Evolutionary conservation across 2,888 invertebrate genomes (phyloP).

Genomic region (Chorisops tibialis): DNA sequence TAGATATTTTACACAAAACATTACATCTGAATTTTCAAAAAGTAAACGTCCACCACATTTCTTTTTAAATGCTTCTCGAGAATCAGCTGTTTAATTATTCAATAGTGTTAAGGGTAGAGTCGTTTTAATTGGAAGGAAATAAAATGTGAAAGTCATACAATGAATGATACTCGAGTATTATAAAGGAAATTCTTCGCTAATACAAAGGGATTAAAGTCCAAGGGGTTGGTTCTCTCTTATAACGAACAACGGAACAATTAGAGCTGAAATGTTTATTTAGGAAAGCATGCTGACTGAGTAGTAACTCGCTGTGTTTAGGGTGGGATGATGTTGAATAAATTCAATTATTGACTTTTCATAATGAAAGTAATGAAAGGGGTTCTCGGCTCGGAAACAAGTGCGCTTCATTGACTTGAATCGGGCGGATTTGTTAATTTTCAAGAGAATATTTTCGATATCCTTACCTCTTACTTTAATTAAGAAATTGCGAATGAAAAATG

Average conservation of each 20-base stretch:
- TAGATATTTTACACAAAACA: too few species aligned
- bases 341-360: slow-evolving; percentile 21
- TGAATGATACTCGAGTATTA: slow-evolving; percentile 23
- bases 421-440: too few species aligned
- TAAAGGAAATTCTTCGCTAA: slow-evolving; percentile 6
- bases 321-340: neutral
- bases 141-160: slow-evolving; percentile 28
- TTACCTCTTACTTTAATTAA: slow-evolving; percentile 9
- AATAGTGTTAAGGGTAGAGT: slow-evolving; percentile 23
- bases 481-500: slow-evolving; percentile 14
- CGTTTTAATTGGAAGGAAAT: slow-evolving; percentile 31
- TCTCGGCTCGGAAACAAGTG: too few species aligned
- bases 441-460: too few species aligned
- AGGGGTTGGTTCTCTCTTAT: slow-evolving; percentile 1
- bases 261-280: slow-evolving; percentile 22
- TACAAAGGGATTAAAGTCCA: slow-evolving; percentile 11
- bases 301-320: too few species aligned
- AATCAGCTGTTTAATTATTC: slow-evolving; percentile 12
- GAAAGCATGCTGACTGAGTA: neutral
- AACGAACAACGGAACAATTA: slow-evolving; percentile 7
- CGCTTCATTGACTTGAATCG: too few species aligned
- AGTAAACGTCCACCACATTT: too few species aligned
- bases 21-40: too few species aligned
- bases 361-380: neutral
- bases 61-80: too few species aligned